Conservation (phyloP, 2,888 invertebrate species). For the Polydrusus pterygomalis region DNA sequence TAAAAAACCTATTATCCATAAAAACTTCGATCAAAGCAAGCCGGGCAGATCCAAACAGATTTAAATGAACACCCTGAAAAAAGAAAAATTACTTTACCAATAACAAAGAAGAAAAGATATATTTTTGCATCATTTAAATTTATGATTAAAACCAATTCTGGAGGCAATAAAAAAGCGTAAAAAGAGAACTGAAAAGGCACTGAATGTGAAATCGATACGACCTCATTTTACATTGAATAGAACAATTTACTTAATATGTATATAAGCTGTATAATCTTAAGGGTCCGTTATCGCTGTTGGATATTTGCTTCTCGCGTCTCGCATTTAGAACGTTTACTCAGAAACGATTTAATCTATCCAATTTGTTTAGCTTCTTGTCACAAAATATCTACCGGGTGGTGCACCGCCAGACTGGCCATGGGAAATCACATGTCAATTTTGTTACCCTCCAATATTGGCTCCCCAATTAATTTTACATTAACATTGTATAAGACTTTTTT, state of each 20-base stretch:
- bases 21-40: slow-evolving; percentile 7
- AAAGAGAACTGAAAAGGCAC: slow-evolving; percentile 35
- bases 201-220: slow-evolving; percentile 45
- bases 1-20: slow-evolving; percentile 4
- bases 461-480: too few relatives aligned
- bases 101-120: slow-evolving; percentile 20
- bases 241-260: slow-evolving; percentile 28
- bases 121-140: slow-evolving; percentile 24
- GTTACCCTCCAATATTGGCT: too few relatives aligned
- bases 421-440: too few relatives aligned
- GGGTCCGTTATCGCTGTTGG: too few relatives aligned
- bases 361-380: too few relatives aligned
- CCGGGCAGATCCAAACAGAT: slow-evolving; percentile 6
- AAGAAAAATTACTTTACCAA: slow-evolving; percentile 15
- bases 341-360: too few relatives aligned
- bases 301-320: too few relatives aligned
- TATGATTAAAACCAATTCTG: slow-evolving; percentile 40
- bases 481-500: too few relatives aligned
- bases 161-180: slow-evolving; percentile 42
- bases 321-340: too few relatives aligned
- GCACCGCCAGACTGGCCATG: too few relatives aligned
- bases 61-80: background rate
- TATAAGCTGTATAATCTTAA: slow-evolving; percentile 3
- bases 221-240: slow-evolving; percentile 39
- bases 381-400: too few relatives aligned